Evolutionary conservation across 2,888 invertebrate species (phyloP), one percentile per base, ranked within the genome.

Genomic region (Trichacis sp.): DNA sequence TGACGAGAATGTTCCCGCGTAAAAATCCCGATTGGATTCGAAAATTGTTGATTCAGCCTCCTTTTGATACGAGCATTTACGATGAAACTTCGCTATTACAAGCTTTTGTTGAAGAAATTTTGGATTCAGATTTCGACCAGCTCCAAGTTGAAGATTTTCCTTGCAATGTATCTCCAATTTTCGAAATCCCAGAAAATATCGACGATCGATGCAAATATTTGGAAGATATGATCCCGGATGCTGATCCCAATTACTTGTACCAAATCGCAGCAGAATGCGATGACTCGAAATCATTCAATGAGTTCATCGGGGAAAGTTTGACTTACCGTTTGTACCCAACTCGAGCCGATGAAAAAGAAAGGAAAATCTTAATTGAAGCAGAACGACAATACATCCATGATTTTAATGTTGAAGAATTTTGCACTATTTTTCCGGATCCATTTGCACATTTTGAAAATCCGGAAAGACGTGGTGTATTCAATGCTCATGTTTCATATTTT

Each of bases 391-490:
- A 86, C 58, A 86, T 84, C 0, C 77, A 75, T 0, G 80, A 85
- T 2, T 87, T 87, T 52, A 72, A 80, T 33, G 75, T 86, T 0
- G 74, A 83, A 61, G 74, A 85, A 12, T 88, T 86, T 73, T 62
- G 87, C 0, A 75, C 84, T 51, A 66, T 85, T 5, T 85, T 86
- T 70, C 86, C 86, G 1, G 80, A 87, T 72, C 87, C 87, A 1
- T 73, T 79, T 36, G 58, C 71, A 12, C 72, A 78, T 64, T 82
- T 86, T 74, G 70, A 75, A 64, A 47, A 78, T 64, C 9, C 20
- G 12, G 45, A 64, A 0, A 72, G 75, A 45, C 14, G 12, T 12
- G 40, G 15, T 2, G 33, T 33, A 11, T 33, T 33, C 11, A 33
- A 33, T n/a, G n/a, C n/a, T n/a, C n/a, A n/a, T n/a, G n/a, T n/a